Evolutionary conservation across 2,888 invertebrate species (phyloP).

Genomic region (Amiota mariae): DNA sequence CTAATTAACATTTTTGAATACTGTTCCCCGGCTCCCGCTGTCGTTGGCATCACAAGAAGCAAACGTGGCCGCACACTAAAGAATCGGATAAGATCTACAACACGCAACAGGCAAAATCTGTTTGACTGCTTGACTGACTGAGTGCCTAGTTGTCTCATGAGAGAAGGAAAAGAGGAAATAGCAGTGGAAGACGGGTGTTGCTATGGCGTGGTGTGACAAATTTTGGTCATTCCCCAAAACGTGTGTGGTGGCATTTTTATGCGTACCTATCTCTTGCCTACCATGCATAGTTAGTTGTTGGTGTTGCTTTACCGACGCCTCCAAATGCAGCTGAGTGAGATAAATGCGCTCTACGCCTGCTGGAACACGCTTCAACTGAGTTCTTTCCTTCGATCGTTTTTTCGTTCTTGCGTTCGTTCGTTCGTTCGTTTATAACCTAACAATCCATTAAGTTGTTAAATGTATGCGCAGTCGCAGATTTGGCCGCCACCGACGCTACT

Average conservation of each 20-base stretch:
- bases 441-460: conserved; percentile 69
- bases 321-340: conserved; percentile 49
- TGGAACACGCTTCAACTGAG: conserved; percentile 64
- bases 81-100: conserved; percentile 61
- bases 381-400: no score
- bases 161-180: conserved; percentile 26
- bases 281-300: no score
- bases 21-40: conserved; percentile 29
- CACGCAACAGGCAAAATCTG: conserved; percentile 37
- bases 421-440: conserved; percentile 1
- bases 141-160: background rate
- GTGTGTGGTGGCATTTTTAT: conserved; percentile 29
- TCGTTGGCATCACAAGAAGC: background rate
- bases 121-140: background rate
- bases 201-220: conserved; percentile 52
- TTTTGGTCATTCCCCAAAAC: conserved; percentile 46
- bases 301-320: background rate
- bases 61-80: conserved; percentile 63
- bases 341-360: conserved; percentile 71
- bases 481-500: conserved; percentile 28
- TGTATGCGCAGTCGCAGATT: conserved; percentile 67
- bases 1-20: conserved; percentile 60
- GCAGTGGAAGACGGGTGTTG: background rate
- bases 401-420: no score
- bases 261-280: background rate